These are phyloP conservation scores for Nicator chloris DNA, from an alignment of 2,113 vertebrate genomes.

Conservation along the genomic window DNA sequence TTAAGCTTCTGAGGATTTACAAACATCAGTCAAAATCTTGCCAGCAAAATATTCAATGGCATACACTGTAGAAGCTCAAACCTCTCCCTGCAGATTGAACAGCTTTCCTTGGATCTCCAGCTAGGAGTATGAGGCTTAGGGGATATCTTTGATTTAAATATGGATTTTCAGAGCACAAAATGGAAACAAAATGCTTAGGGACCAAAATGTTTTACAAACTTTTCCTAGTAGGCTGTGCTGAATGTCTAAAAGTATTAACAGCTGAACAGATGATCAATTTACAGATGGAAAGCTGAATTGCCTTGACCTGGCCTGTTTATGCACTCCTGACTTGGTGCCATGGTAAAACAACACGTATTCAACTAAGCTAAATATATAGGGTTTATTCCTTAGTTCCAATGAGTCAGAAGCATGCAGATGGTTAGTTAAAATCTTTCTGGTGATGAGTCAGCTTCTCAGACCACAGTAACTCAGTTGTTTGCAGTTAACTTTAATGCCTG, in stretches of 20 bases:
- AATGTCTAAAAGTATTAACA: not conserved
- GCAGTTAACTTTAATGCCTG: not conserved
- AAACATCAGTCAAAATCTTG: slow-evolving; percentile 13
- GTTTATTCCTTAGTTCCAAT: not conserved
- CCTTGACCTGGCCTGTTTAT: not conserved
- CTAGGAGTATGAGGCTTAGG: not conserved
- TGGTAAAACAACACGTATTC: not conserved
- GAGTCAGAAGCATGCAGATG: not conserved
- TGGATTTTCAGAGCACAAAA: slow-evolving; percentile 37
- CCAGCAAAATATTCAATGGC: not conserved
- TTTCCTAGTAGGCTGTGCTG: not conserved
- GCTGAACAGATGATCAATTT: not conserved
- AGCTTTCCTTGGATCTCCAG: slow-evolving; percentile 3
- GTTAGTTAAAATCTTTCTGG: not conserved
- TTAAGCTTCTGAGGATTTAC: slow-evolving; percentile 43
- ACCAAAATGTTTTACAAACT: not conserved
- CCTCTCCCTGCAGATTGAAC: not conserved
- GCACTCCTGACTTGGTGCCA: not conserved
- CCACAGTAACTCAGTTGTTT: not conserved
- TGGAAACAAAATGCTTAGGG: slow-evolving; percentile 32
- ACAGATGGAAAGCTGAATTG: not conserved
- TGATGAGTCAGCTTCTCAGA: not conserved
- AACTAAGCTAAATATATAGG: not conserved
- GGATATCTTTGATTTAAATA: slow-evolving; percentile 22
- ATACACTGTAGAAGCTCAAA: not conserved